Conservation (phyloP, 2,113 vertebrate genomes). For the Glaucomys volans region DNA sequence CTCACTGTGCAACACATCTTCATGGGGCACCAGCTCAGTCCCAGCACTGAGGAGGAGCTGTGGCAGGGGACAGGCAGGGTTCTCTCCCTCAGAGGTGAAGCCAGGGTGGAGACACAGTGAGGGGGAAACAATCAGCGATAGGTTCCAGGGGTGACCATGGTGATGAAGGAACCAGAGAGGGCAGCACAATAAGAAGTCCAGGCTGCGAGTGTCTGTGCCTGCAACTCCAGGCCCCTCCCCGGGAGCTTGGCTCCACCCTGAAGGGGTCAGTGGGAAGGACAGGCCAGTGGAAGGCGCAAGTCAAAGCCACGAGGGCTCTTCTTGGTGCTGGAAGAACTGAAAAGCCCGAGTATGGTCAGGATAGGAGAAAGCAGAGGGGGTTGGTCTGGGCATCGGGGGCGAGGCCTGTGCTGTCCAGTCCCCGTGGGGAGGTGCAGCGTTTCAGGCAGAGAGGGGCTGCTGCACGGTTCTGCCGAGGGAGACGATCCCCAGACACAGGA, state of each 20-base stretch:
- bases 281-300: not conserved
- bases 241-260: not conserved
- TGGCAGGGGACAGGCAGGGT: not conserved
- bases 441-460: not conserved
- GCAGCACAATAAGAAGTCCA: no score
- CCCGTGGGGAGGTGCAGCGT: not conserved
- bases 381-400: not conserved
- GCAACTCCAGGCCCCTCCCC: no score
- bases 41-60: not conserved
- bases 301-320: not conserved
- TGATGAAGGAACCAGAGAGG: not conserved
- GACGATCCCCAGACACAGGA: no score
- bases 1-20: not conserved
- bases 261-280: not conserved
- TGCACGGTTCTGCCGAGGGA: not conserved
- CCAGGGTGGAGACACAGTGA: not conserved
- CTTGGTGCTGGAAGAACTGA: not conserved
- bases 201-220: not conserved
- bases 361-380: not conserved
- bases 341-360: not conserved
- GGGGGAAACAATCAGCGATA: not conserved
- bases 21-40: not conserved
- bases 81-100: not conserved
- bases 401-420: not conserved
- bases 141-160: not conserved